A percentile compares a stretch with the other conserved stretches of the same genome.
Evolutionary conservation across 2,797 vertebrate genomes (phyloP).

Genomic region (Holocentrus rufus): DNA sequence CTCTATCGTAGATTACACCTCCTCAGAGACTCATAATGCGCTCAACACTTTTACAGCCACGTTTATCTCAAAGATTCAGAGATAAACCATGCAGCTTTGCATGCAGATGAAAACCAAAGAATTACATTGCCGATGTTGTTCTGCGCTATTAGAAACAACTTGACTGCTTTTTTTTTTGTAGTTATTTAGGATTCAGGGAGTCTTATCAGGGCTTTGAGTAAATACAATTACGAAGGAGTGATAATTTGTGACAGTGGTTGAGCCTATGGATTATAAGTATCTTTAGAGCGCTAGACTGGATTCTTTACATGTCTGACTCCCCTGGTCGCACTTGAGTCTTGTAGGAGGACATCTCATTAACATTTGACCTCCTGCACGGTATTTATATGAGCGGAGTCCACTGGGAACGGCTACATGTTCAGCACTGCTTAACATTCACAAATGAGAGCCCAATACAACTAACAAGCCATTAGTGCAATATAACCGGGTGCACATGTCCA

Average conservation of each 20-base stretch:
- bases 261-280: neutral
- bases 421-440: slow-evolving; percentile 61
- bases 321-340: slow-evolving; percentile 41
- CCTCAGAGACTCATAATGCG: slow-evolving; percentile 67
- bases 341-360: slow-evolving; percentile 64
- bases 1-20: slow-evolving; percentile 66
- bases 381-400: slow-evolving; percentile 42
- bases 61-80: slow-evolving; percentile 66
- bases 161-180: slow-evolving; percentile 24
- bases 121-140: slow-evolving; percentile 35
- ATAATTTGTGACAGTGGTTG: neutral
- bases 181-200: slow-evolving; percentile 13
- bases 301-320: slow-evolving; percentile 5
- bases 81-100: slow-evolving; percentile 67
- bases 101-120: slow-evolving; percentile 59
- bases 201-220: slow-evolving; percentile 21
- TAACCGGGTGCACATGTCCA: slow-evolving; percentile 30
- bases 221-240: slow-evolving; percentile 18
- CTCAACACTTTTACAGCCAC: slow-evolving; percentile 47
- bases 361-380: slow-evolving; percentile 59
- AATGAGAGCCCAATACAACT: slow-evolving; percentile 62
- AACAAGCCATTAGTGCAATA: slow-evolving; percentile 61
- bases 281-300: neutral
- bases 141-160: slow-evolving; percentile 27
- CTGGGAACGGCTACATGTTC: slow-evolving; percentile 46